Conservation (phyloP, 2,888 invertebrate species). For the Ligdia adustata region DNA sequence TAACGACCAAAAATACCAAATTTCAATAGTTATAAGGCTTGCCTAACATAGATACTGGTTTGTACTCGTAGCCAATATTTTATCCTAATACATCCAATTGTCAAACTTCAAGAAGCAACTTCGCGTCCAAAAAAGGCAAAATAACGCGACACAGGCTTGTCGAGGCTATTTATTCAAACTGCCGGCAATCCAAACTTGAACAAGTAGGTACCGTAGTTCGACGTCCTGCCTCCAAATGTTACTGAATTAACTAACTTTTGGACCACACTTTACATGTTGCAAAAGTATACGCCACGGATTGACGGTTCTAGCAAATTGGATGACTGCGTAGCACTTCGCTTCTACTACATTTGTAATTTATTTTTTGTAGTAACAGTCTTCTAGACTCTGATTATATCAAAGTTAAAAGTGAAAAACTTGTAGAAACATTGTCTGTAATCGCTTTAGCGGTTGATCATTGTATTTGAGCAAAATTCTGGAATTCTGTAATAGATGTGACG, state of each 20-base stretch:
- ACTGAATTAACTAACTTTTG: constrained; percentile 65
- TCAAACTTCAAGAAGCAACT: constrained; percentile 13
- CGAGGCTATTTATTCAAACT: constrained; percentile 56
- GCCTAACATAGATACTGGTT: too few relatives aligned
- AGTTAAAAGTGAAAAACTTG: too few relatives aligned
- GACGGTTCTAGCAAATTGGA: constrained; percentile 20
- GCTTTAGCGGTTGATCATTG: too few relatives aligned
- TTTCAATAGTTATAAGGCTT: too few relatives aligned
- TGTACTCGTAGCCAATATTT: too few relatives aligned
- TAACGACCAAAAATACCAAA: neutral
- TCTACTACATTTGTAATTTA: too few relatives aligned
- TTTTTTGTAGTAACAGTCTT: too few relatives aligned
- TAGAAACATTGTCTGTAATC: too few relatives aligned
- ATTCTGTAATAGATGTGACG: too few relatives aligned
- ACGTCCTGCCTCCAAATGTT: constrained; percentile 50
- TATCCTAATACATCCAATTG: constrained; percentile 12
- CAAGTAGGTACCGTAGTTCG: constrained; percentile 35
- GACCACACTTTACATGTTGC: constrained; percentile 19
- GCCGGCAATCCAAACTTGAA: constrained; percentile 60
- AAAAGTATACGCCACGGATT: constrained; percentile 15
- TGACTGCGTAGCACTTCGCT: too few relatives aligned
- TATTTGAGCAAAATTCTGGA: too few relatives aligned
- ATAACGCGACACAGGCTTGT: constrained; percentile 19
- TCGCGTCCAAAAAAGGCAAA: constrained; percentile 12
- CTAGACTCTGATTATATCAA: too few relatives aligned